These are phyloP conservation scores for Ephestia elutella DNA, from an alignment of 1,140 invertebrate species.

Conservation along the genomic window DNA sequence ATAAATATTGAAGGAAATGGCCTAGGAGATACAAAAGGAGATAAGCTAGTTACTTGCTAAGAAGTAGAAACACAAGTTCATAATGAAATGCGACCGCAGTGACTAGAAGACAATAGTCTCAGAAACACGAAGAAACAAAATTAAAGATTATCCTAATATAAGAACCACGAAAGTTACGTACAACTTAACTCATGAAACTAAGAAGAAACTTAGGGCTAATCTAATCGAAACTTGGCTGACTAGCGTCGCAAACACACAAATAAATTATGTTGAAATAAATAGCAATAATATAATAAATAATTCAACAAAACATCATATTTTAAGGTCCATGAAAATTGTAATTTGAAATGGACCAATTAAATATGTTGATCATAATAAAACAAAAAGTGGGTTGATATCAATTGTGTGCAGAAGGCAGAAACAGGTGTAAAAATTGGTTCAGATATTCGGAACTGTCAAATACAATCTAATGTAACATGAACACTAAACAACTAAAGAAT, in stretches of 20 bases:
- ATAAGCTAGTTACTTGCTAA: constrained; percentile 9
- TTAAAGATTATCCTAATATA: constrained; percentile 38
- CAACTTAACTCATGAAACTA: constrained; percentile 35
- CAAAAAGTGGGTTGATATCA: constrained; percentile 41
- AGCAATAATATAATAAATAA: constrained; percentile 50
- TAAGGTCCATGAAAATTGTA: background rate
- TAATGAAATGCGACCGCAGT: constrained; percentile 33
- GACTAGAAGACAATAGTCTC: constrained; percentile 53
- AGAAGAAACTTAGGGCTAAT: constrained; percentile 46
- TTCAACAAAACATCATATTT: constrained; percentile 9
- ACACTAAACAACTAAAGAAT: constrained; percentile 70
- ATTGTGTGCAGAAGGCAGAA: constrained; percentile 52
- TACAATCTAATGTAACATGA: constrained; percentile 71
- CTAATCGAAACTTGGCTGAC: constrained; percentile 58
- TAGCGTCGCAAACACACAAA: constrained; percentile 61
- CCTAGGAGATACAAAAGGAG: background rate
- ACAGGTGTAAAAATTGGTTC: constrained; percentile 46
- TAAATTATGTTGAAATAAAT: constrained; percentile 46
- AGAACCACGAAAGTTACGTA: constrained; percentile 34
- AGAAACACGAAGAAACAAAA: constrained; percentile 43
- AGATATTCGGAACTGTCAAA: constrained; percentile 50
- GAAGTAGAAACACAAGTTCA: constrained; percentile 36
- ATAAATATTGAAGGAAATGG: constrained; percentile 2
- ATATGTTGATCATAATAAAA: background rate
- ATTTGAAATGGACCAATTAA: background rate